A percentile compares a stretch with the other conserved stretches of the same genome.
These are phyloP conservation scores for Thalassophryne amazonica DNA, from an alignment of 2,797 vertebrate species.

Conservation along the genomic window DNA sequence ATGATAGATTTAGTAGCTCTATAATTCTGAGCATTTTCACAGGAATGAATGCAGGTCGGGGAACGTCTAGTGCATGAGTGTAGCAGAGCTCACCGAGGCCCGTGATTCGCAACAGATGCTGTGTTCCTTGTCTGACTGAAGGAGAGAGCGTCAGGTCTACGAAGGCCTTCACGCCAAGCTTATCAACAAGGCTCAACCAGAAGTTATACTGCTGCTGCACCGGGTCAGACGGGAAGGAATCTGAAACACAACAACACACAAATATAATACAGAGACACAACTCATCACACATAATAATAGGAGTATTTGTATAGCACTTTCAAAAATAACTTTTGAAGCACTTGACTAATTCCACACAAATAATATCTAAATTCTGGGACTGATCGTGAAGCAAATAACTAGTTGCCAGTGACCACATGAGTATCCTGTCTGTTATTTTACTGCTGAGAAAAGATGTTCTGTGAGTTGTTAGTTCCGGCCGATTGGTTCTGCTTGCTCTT, in stretches of 20 bases:
- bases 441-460: no score
- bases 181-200: conserved; percentile 92
- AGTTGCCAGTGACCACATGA: no score
- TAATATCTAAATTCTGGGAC: no score
- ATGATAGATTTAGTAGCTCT: neutral
- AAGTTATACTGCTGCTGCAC: conserved; percentile 91
- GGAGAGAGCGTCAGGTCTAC: conserved; percentile 89
- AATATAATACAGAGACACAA: neutral
- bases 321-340: no score
- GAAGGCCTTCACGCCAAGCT: conserved; percentile 90
- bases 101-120: conserved; percentile 90
- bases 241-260: conserved; percentile 57
- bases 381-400: no score
- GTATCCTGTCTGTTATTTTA: no score
- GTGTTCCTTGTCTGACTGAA: conserved; percentile 88
- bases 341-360: no score
- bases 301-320: no score
- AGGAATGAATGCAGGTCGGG: neutral
- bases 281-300: neutral
- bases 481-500: no score
- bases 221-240: conserved; percentile 84
- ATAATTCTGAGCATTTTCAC: no score
- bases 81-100: conserved; percentile 81
- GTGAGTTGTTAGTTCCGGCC: no score
- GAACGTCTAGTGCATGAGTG: neutral